These are phyloP conservation scores for Trissolcus basalis DNA, from an alignment of 1,140 invertebrate genomes.

Conservation along the genomic window DNA sequence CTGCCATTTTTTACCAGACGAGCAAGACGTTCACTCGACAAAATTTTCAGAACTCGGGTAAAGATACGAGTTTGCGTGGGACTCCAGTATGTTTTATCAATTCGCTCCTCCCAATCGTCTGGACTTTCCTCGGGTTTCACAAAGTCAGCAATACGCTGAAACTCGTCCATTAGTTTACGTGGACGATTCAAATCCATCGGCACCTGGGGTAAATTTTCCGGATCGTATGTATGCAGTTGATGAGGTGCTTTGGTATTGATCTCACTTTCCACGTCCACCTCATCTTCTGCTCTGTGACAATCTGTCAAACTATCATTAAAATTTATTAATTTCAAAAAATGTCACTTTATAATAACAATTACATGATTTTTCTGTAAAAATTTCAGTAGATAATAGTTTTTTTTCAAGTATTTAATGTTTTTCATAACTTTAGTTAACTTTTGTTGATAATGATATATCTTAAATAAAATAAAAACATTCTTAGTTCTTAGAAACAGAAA, in stretches of 20 bases:
- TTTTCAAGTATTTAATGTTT: too few relatives aligned
- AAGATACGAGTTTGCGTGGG: slow-evolving; percentile 81
- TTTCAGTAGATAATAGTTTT: too few relatives aligned
- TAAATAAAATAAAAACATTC: too few relatives aligned
- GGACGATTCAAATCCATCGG: slow-evolving; percentile 82
- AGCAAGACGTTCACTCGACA: slow-evolving; percentile 84
- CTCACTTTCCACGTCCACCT: slow-evolving; percentile 38
- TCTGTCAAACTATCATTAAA: slow-evolving; percentile 7
- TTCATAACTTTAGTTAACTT: too few relatives aligned
- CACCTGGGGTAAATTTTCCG: slow-evolving; percentile 69
- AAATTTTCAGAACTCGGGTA: slow-evolving; percentile 80
- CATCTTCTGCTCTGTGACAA: slow-evolving; percentile 22
- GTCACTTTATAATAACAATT: too few relatives aligned
- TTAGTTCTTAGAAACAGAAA: too few relatives aligned
- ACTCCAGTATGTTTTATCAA: slow-evolving; percentile 82
- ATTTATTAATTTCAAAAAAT: too few relatives aligned
- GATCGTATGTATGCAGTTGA: slow-evolving; percentile 69
- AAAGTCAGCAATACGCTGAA: slow-evolving; percentile 81
- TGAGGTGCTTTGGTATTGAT: slow-evolving; percentile 60
- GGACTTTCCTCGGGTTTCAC: slow-evolving; percentile 77
- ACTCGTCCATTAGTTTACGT: slow-evolving; percentile 83
- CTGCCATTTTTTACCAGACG: slow-evolving; percentile 79
- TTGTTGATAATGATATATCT: too few relatives aligned
- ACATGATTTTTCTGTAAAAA: too few relatives aligned
- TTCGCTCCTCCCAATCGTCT: slow-evolving; percentile 84